phyloP scores from a whole-genome alignment of 2,888 invertebrate species.

The Dynastes maya region DNA sequence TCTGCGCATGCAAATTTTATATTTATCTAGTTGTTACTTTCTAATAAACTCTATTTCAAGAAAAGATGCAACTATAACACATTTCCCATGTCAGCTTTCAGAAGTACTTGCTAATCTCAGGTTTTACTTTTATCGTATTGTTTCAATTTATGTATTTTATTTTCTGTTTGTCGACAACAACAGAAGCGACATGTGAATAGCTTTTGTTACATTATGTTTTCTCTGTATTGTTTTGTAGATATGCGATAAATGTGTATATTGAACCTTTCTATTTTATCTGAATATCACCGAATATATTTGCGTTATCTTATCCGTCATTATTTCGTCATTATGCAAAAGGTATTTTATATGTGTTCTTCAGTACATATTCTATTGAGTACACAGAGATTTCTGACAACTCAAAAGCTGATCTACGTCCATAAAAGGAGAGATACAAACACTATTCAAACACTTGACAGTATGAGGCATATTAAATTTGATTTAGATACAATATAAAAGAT shows the following conservation, averaged over 20 bases:
- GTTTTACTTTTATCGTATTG: too few species aligned
- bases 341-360: background rate
- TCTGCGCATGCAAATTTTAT: background rate
- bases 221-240: background rate
- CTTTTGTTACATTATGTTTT: background rate
- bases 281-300: background rate
- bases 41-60: background rate
- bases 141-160: background rate
- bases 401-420: too few species aligned
- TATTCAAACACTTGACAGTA: too few species aligned
- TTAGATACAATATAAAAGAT: too few species aligned
- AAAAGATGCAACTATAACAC: background rate
- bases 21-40: background rate
- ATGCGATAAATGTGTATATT: background rate
- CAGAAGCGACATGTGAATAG: background rate
- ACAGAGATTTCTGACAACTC: too few species aligned
- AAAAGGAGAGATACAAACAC: too few species aligned
- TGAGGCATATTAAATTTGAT: too few species aligned
- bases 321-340: background rate
- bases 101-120: too few species aligned
- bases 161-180: background rate
- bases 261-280: background rate
- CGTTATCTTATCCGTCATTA: background rate
- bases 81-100: too few species aligned
- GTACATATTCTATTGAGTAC: too few species aligned